These are phyloP conservation scores for Rhimphoctona megacephalus DNA, from an alignment of 2,888 invertebrate species.

Conservation along the genomic window DNA sequence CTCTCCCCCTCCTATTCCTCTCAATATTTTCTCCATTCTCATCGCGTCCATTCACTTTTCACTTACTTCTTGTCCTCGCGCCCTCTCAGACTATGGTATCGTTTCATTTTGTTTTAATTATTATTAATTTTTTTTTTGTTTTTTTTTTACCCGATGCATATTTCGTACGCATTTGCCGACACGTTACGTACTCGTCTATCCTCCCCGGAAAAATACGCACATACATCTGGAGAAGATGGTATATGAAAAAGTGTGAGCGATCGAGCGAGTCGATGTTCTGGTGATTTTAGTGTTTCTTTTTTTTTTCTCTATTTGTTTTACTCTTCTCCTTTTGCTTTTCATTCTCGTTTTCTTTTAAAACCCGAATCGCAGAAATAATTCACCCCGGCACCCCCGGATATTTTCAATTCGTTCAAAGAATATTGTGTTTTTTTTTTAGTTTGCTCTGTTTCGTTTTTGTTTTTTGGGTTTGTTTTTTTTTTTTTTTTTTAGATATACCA, in stretches of 20 bases:
- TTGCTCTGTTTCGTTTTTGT: conserved; percentile 72
- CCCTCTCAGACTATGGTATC: conserved; percentile 64
- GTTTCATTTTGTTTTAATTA: conserved; percentile 32
- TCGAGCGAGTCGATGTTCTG: conserved; percentile 63
- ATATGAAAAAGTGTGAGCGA: conserved; percentile 64
- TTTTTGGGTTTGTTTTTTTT: conserved; percentile 31
- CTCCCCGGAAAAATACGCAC: conserved; percentile 67
- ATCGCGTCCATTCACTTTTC: conserved; percentile 63
- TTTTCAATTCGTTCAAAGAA: conserved; percentile 74
- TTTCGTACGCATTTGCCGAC: conserved; percentile 69
- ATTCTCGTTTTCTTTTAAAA: conserved; percentile 64
- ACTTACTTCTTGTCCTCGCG: conserved; percentile 65
- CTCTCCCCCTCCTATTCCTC: conserved; percentile 22
- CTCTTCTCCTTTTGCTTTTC: conserved; percentile 25
- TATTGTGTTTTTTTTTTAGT: conserved; percentile 55
- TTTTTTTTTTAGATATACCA: conserved; percentile 73
- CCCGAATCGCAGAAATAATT: conserved; percentile 79
- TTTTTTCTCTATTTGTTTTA: conserved; percentile 56
- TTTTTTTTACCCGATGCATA: conserved; percentile 65
- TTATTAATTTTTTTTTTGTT: conserved; percentile 38
- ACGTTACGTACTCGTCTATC: conserved; percentile 63
- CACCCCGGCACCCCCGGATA: conserved; percentile 80
- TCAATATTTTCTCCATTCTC: conserved; percentile 11
- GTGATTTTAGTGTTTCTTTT: conserved; percentile 46
- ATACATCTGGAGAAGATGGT: conserved; percentile 68